Conservation (phyloP, 2,888 invertebrate genomes). For the Spisula solida region DNA sequence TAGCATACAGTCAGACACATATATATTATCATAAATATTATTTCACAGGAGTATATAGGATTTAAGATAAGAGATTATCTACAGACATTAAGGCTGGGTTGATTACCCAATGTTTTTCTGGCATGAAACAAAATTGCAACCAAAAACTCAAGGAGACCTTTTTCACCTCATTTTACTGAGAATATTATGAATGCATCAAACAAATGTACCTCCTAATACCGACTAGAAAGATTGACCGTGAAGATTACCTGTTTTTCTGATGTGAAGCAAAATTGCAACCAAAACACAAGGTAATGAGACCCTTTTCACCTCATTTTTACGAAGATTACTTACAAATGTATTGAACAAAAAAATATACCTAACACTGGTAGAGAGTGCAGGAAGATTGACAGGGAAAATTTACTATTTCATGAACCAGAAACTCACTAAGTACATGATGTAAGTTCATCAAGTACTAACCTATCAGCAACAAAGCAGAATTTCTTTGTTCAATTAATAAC, state of each 20-base stretch:
- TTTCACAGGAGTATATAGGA: slow-evolving; percentile 5
- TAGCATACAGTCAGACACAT: slow-evolving; percentile 24
- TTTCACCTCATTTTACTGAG: slow-evolving; percentile 1
- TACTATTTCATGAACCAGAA: too few species aligned
- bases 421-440: neutral
- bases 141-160: neutral
- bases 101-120: neutral
- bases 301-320: too few species aligned
- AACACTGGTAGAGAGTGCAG: too few species aligned
- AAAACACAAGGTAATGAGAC: too few species aligned
- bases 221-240: neutral
- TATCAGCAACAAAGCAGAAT: neutral
- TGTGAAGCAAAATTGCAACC: too few species aligned
- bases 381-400: too few species aligned
- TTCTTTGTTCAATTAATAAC: slow-evolving; percentile 2
- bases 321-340: too few species aligned
- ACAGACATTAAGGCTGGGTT: neutral
- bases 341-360: too few species aligned
- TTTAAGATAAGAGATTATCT: slow-evolving; percentile 1
- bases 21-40: slow-evolving; percentile 44
- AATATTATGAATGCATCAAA: neutral
- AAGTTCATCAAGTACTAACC: neutral
- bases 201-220: too few species aligned
- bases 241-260: too few species aligned
- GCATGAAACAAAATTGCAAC: too few species aligned